Conservation (phyloP, 2,113 vertebrate genomes). For the Hippocampus abdominalis region DNA sequence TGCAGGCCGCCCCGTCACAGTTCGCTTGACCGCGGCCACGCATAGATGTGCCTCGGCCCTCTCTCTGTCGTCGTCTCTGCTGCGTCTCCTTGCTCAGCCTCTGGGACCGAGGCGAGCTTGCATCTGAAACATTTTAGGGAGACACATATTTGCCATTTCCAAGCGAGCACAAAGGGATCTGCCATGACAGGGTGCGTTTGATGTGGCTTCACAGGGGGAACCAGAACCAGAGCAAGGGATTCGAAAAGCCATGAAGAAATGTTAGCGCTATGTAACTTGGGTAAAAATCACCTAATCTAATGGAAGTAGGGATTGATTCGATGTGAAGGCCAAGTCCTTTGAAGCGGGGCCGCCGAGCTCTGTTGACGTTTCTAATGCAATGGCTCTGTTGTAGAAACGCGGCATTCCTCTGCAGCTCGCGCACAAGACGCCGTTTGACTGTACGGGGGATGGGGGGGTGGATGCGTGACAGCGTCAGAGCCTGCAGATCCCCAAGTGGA, state of each 20-base stretch:
- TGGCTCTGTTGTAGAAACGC: conserved; percentile 49
- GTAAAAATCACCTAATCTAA: conserved; percentile 61
- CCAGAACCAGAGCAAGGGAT: conserved; percentile 68
- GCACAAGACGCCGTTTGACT: conserved; percentile 34
- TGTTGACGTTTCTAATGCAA: conserved; percentile 64
- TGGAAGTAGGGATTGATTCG: conserved; percentile 66
- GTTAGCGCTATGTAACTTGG: conserved; percentile 64
- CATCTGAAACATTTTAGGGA: conserved; percentile 75
- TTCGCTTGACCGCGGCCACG: conserved; percentile 13
- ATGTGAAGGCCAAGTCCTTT: conserved; percentile 66
- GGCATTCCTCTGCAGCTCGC: conserved; percentile 49
- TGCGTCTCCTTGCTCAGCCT: conserved; percentile 36
- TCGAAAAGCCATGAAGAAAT: conserved; percentile 61
- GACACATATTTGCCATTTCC: conserved; percentile 69
- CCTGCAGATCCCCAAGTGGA: conserved; percentile 41
- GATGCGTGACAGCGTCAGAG: conserved; percentile 53
- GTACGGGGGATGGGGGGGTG: background rate
- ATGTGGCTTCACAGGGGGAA: conserved; percentile 73
- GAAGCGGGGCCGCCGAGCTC: conserved; percentile 49
- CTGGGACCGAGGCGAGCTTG: conserved; percentile 51
- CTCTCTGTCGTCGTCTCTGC: conserved; percentile 14
- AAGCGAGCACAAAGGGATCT: conserved; percentile 68
- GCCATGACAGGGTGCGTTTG: conserved; percentile 67
- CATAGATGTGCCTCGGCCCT: conserved; percentile 16
- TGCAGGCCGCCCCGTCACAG: conserved; percentile 28